Evolutionary conservation across 2,888 invertebrate genomes (phyloP).

Genomic region (Ornithoptera alexandrae): DNA sequence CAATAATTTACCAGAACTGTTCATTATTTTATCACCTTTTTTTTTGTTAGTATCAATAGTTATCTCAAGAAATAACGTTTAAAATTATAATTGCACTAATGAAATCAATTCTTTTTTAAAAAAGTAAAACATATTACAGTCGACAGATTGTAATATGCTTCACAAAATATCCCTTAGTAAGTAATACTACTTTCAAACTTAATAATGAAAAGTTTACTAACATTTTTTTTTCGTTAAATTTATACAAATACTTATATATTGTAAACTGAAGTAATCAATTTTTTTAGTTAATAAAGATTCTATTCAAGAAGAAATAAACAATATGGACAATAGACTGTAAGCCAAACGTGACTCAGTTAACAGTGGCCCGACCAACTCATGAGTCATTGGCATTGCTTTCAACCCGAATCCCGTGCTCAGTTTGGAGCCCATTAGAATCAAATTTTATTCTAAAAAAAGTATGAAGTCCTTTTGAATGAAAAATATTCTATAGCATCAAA

Average conservation of each 20-base stretch:
- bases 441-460: not conserved
- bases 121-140: too few species aligned
- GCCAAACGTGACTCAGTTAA: conserved; percentile 17
- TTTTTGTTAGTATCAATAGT: too few species aligned
- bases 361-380: conserved; percentile 13
- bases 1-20: too few species aligned
- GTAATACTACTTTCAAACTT: not conserved
- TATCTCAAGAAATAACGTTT: too few species aligned
- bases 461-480: not conserved
- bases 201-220: not conserved
- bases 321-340: conserved; percentile 2
- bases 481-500: not conserved
- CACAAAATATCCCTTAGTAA: not conserved
- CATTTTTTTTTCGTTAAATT: not conserved
- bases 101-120: too few species aligned
- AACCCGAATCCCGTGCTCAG: conserved; percentile 12
- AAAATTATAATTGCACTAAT: too few species aligned
- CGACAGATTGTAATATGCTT: too few species aligned
- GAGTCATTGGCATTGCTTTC: conserved; percentile 22
- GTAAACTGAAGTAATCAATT: not conserved
- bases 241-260: too few species aligned
- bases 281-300: not conserved
- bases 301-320: not conserved
- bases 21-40: too few species aligned
- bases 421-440: not conserved